phyloP scores from a whole-genome alignment of 2,888 invertebrate genomes.

The Andrena flavipes region DNA sequence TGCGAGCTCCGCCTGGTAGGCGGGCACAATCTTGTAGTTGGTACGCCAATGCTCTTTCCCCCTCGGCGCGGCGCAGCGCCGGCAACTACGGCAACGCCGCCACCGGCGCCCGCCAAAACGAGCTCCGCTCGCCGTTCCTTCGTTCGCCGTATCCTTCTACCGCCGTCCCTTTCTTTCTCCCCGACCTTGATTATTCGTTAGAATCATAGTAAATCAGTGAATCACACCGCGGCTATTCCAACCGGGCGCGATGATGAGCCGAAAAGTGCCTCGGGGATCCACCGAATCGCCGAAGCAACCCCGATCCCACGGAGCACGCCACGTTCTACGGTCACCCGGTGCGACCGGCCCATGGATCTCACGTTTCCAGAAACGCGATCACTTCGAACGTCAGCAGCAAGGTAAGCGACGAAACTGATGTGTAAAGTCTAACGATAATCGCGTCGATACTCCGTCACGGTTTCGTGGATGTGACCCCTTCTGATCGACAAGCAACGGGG shows the following conservation, averaged over 20 bases:
- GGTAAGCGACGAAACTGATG: neutral
- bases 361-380: neutral
- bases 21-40: conserved; percentile 71
- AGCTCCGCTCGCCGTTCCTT: conserved; percentile 57
- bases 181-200: conserved; percentile 12
- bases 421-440: neutral
- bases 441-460: neutral
- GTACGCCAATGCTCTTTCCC: conserved; percentile 68
- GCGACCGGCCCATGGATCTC: neutral
- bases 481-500: neutral
- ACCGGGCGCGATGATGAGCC: neutral
- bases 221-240: neutral
- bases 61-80: conserved; percentile 46
- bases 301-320: neutral
- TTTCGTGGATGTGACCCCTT: too few relatives aligned
- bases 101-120: conserved; percentile 72
- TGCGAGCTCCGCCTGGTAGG: conserved; percentile 80
- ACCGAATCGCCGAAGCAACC: neutral
- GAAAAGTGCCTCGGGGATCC: neutral
- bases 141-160: conserved; percentile 43
- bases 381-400: neutral
- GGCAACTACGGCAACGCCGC: conserved; percentile 65
- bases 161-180: conserved; percentile 46
- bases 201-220: conserved; percentile 31
- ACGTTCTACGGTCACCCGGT: neutral